These are phyloP conservation scores for Paraescarpia echinospica DNA, from an alignment of 1,140 invertebrate species.

Conservation along the genomic window DNA sequence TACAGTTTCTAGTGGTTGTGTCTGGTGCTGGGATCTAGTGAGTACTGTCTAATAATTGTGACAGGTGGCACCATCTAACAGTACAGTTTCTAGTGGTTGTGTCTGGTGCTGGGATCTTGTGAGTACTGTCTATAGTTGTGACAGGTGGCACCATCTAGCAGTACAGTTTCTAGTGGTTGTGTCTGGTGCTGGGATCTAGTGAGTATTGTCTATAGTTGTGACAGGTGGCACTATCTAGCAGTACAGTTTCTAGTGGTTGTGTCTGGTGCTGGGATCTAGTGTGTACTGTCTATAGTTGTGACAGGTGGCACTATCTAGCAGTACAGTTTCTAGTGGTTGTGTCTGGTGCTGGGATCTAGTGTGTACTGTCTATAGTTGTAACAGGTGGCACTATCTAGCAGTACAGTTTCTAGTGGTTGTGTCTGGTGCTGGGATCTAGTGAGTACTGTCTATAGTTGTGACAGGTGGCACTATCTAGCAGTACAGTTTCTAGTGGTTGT, in stretches of 20 bases:
- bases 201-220: background rate
- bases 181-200: background rate
- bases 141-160: background rate
- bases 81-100: too few relatives aligned
- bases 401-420: too few relatives aligned
- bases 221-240: background rate
- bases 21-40: background rate
- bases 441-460: too few relatives aligned
- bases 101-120: background rate
- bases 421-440: background rate
- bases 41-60: background rate
- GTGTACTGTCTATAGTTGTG: too few relatives aligned
- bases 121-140: background rate
- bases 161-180: too few relatives aligned
- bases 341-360: too few relatives aligned
- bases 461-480: background rate
- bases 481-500: background rate
- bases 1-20: too few relatives aligned
- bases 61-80: background rate
- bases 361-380: background rate
- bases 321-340: too few relatives aligned
- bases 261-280: background rate
- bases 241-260: background rate
- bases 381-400: background rate
- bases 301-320: background rate